Base-by-base conservation (phyloP, 2,888 invertebrate species). In the Leptinotarsa haldemani region DNA sequence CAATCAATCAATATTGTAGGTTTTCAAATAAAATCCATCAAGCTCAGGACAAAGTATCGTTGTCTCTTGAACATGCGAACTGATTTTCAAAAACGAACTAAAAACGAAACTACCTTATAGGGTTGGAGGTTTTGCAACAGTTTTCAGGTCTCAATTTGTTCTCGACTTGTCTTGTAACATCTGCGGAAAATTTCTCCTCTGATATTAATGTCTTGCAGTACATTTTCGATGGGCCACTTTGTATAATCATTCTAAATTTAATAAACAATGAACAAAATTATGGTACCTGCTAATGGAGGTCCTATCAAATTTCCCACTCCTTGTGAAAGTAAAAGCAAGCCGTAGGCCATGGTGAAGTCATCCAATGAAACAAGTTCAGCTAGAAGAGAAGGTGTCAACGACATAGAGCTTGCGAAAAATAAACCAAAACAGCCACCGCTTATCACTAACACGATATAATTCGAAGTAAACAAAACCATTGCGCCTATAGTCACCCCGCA, bases 251-350 rank as follows among this genome's bases (percentile, higher is more conserved):
- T n/a, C 1, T 52, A 18, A 12, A 9, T 18, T 40, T 2, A n/a
- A 20, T 13, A 4, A 64, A 18, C 1, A 47, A 48, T 15, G 15
- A 16, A 7, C 15, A 47, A 30, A 16, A 25, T 48, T 30, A 20
- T 65, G 74, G 77, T 81, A 92, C 98, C 98, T 83, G 96, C 97
- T 70, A 98, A 86, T 0, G 97, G 97, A 9, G 98, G 98, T 68
- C 98, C 98, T 76, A 95, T 90, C 65, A 98, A 90, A 89, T 96
- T 97, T 4, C 97, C 97, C 76, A 98, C 92, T 16, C 98, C 98
- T 87, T 98, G 97, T 75, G 96, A 94, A 71, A 98, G 88, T 81
- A 97, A 89, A 80, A 95, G 93, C 81, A 98, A 88, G 20, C 98
- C 98, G 86, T 97, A 98, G 16, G 97, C 97, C 77, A 94, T 93